Conservation (phyloP, 2,888 invertebrate species). For the Corbicula japonica region DNA sequence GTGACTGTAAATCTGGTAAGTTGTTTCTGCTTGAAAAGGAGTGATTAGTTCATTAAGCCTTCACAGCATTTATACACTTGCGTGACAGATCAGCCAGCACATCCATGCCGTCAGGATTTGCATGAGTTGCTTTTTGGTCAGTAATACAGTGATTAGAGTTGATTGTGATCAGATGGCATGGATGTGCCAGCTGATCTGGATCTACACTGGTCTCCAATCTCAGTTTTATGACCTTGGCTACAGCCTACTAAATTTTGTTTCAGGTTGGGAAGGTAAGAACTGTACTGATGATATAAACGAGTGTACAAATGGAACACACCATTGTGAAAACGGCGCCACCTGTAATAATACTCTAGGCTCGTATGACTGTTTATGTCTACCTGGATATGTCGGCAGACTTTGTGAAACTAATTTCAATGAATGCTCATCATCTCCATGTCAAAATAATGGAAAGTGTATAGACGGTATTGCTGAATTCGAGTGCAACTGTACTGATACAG, state of each 20-base stretch:
- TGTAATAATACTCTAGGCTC: constrained; percentile 91
- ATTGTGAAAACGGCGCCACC: constrained; percentile 92
- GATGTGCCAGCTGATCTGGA: too few species aligned
- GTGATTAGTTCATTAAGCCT: too few species aligned
- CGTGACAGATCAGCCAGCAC: too few species aligned
- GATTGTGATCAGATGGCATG: too few species aligned
- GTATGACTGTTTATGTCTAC: constrained; percentile 72
- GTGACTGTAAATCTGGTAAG: constrained; percentile 67
- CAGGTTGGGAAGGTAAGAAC: constrained; percentile 43
- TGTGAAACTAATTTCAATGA: constrained; percentile 88
- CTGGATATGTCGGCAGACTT: constrained; percentile 85
- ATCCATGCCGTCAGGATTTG: too few species aligned
- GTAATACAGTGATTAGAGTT: too few species aligned
- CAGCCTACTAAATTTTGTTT: too few species aligned
- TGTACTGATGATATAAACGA: constrained; percentile 79
- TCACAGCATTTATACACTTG: too few species aligned
- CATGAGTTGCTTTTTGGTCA: too few species aligned
- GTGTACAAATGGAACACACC: constrained; percentile 54
- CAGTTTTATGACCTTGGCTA: too few species aligned
- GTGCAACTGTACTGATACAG: constrained; percentile 64
- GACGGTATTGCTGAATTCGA: constrained; percentile 52
- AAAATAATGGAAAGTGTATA: constrained; percentile 46
- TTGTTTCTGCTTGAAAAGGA: background rate
- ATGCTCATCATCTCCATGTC: constrained; percentile 87
- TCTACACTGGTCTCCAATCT: too few species aligned